These are phyloP conservation scores for Paradisaea rubra DNA, from an alignment of 2,113 vertebrate genomes.

Conservation along the genomic window DNA sequence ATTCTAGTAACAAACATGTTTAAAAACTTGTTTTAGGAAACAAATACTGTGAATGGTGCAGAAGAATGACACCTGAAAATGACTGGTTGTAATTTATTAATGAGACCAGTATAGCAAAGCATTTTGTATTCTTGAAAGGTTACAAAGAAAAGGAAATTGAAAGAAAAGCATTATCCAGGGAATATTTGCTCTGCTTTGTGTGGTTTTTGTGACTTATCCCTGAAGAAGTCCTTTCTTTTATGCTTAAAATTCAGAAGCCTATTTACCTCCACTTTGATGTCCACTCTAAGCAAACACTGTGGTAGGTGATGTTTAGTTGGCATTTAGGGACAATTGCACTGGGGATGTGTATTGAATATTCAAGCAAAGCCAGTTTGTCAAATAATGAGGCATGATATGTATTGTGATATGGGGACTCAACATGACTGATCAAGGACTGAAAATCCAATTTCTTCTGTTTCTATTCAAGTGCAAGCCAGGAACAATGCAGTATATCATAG, in stretches of 20 bases:
- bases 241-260: background rate
- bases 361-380: background rate
- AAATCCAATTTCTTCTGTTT: background rate
- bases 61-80: background rate
- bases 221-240: background rate
- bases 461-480: background rate
- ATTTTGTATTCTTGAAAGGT: background rate
- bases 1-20: background rate
- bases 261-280: background rate
- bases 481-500: background rate
- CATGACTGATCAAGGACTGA: background rate
- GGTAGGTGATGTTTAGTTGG: conserved; percentile 4
- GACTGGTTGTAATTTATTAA: background rate
- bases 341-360: background rate
- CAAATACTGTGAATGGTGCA: background rate
- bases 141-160: background rate
- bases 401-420: background rate
- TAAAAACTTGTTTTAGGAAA: background rate
- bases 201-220: background rate
- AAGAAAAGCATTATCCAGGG: background rate
- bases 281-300: background rate
- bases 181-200: background rate
- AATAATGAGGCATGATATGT: background rate
- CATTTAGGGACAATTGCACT: background rate
- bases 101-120: background rate